These are phyloP conservation scores for Eidolon dupreanum DNA, from an alignment of 2,797 vertebrate species.

Conservation along the genomic window DNA sequence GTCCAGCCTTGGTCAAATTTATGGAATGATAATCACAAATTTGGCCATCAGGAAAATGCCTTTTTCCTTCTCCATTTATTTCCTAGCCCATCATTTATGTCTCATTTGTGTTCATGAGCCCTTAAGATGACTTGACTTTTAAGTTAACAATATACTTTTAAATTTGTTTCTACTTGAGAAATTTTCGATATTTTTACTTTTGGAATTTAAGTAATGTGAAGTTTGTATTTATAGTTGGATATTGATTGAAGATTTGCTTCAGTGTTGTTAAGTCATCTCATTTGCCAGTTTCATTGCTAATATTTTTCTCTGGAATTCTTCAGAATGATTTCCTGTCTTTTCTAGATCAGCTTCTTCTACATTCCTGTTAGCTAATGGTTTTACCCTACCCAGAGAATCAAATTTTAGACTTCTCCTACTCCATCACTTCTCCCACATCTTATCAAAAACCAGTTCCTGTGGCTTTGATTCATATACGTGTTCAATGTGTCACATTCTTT, in stretches of 20 bases:
- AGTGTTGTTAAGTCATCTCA: background rate
- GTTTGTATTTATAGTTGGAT: background rate
- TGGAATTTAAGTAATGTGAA: background rate
- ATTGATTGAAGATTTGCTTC: background rate
- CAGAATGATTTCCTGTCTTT: background rate
- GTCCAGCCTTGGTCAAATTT: background rate
- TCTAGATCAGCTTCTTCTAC: background rate
- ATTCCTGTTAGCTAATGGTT: background rate
- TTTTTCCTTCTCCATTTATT: background rate
- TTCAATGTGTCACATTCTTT: background rate
- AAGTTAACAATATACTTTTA: background rate
- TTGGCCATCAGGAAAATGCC: background rate
- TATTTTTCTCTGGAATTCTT: slow-evolving; percentile 18
- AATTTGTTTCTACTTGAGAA: background rate
- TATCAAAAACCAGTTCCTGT: background rate
- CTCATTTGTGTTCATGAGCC: background rate
- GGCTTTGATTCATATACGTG: background rate
- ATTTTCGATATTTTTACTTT: background rate
- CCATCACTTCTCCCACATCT: background rate
- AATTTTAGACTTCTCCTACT: background rate
- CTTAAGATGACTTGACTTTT: background rate
- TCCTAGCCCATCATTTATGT: background rate
- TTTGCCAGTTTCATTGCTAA: background rate
- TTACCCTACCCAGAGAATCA: background rate
- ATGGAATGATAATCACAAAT: background rate